A percentile compares a stretch with the other conserved stretches of the same genome.
Conservation (phyloP, 1,140 invertebrate genomes). For the Drosophila orosa region DNA sequence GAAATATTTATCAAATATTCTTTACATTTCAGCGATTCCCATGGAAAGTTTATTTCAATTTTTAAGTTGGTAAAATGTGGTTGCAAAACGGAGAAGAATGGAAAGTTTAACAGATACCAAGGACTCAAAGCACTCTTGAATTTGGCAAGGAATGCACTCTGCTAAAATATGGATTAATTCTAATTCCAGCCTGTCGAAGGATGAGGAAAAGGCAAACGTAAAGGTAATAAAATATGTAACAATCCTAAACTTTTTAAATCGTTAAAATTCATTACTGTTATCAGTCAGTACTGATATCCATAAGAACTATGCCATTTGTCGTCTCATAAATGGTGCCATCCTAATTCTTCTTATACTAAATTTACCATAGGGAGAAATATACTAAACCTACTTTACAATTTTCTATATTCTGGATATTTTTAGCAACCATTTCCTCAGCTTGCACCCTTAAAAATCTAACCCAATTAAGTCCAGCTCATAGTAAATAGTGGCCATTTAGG, state of each 20-base stretch:
- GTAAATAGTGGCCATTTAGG: slow-evolving; percentile 13
- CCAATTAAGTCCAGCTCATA: not conserved
- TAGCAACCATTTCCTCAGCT: too few species aligned
- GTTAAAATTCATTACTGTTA: too few species aligned
- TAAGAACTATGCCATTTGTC: too few species aligned
- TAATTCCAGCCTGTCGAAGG: not conserved
- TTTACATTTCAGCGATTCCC: not conserved
- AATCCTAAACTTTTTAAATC: too few species aligned
- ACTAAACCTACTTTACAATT: too few species aligned
- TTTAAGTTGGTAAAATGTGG: not conserved
- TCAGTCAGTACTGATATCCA: too few species aligned
- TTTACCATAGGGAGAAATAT: too few species aligned
- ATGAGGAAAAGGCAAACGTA: too few species aligned
- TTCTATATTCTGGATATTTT: not conserved
- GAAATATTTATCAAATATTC: not conserved
- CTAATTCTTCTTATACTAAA: too few species aligned
- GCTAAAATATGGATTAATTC: not conserved
- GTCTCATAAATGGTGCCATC: too few species aligned
- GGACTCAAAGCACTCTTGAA: not conserved
- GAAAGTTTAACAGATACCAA: not conserved
- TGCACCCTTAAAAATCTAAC: too few species aligned
- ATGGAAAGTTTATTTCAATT: not conserved
- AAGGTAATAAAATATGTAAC: not conserved
- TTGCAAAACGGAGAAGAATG: not conserved
- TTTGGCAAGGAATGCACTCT: not conserved